Evolutionary conservation across 2,113 vertebrate genomes (phyloP), one percentile per base, ranked within the genome.

Genomic region (Peromyscus polionotus): DNA sequence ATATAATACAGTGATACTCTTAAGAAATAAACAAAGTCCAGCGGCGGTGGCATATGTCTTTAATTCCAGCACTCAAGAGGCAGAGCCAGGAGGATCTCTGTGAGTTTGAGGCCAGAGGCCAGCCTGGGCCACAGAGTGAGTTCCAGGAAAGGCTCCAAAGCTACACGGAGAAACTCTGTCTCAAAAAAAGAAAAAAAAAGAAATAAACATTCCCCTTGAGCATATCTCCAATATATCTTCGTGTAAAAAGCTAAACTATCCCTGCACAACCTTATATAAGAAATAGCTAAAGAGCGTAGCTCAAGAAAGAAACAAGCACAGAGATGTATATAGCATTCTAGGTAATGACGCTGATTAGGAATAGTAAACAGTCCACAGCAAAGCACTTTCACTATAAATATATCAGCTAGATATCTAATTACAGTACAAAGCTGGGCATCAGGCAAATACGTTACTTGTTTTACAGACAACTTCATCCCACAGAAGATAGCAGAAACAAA

Each of bases 401-500:
- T 73, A 90, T 83, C 77, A 91, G 70, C 79, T 96, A 89, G 83
- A 96, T 89, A 95, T 93, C 86, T 98, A 89, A 96, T 95, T 96
- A 96, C 61, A 68, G 72, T 92, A 93, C 94, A 97, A 95, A 90
- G 61, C 91, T 93, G 72, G 91, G 72, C 86, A 95, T 93, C 89
- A 91, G 85, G 96, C 59, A 97, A 90, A 95, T 87, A 94, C 92
- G 92, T 91, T 51, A 83, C 93, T 94, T 95, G 54, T 59, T 84
- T 94, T 91, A n/a, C 92, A 95, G 93, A 98, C 91, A 94, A 80
- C 95, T 96, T 94, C 63, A 79, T 96, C 92, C 94, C 73, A 96
- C 83, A 95, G 42, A 97, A 77, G 39, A 63, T 17, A 86, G 65
- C 48, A 93, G 90, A 97, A 88, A 73, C 67, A 94, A 93, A 96